Conservation (phyloP, 2,888 invertebrate genomes). For the Brachyptera risi region DNA sequence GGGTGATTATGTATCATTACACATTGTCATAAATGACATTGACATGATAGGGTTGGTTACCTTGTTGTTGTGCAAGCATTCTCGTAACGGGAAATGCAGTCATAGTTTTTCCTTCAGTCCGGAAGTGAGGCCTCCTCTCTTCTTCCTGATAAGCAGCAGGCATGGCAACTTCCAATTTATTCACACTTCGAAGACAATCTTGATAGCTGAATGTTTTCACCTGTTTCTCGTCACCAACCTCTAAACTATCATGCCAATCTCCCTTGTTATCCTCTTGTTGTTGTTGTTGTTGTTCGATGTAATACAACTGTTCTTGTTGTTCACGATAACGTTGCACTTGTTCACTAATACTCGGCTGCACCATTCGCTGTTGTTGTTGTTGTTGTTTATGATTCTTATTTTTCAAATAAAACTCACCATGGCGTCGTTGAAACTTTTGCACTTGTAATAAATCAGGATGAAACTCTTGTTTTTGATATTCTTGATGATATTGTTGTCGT, state of each 20-base stretch:
- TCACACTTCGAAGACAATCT: not conserved
- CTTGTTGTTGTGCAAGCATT: not conserved
- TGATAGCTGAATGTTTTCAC: not conserved
- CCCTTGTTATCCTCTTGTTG: not conserved
- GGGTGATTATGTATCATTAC: too few relatives aligned
- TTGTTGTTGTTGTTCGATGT: not conserved
- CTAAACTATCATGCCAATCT: not conserved
- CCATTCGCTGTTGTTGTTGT: not conserved
- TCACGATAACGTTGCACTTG: constrained; percentile 11
- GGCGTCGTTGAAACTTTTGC: constrained; percentile 7
- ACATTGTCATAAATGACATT: too few relatives aligned
- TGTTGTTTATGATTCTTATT: not conserved
- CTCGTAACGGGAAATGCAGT: not conserved
- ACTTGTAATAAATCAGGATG: constrained; percentile 8
- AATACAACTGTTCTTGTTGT: not conserved
- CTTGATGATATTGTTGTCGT: not conserved
- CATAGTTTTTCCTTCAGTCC: not conserved
- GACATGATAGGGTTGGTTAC: not conserved
- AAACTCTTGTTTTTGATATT: constrained; percentile 10
- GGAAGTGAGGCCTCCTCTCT: not conserved
- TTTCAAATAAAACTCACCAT: constrained; percentile 15
- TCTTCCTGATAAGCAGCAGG: not conserved
- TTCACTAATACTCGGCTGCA: not conserved
- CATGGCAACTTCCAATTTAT: not conserved
- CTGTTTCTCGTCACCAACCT: not conserved